Evolutionary conservation across 2,113 vertebrate species (phyloP), one percentile per base, ranked within the genome.

Genomic region (Bombycilla garrulus): DNA sequence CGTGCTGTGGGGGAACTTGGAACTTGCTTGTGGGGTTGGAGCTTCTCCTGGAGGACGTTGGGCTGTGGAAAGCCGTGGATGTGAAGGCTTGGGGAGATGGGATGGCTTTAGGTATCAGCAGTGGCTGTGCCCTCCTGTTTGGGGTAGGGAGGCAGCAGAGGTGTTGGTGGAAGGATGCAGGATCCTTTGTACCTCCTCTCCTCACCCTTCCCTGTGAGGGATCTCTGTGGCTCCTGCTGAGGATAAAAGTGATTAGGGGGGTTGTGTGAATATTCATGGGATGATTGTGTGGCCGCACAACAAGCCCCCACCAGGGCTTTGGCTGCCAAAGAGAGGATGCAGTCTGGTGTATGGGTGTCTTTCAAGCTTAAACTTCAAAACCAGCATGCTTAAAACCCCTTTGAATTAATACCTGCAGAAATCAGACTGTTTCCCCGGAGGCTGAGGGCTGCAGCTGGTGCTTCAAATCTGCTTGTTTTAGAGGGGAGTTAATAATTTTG

Each of bases 291-390:
- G 90, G 82, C 82, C 0, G 1, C 13, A 56, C 76, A 94, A 65
- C 61, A 92, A 86, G 88, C 73, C 50, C 2, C 9, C 38, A 77
- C 92, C 45, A 12, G 10, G n/a, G 57, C 92, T 88, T 96, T 95
- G 91, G 79, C 90, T 95, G 57, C 60, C 53, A 79, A 93, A 88
- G 76, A 91, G 89, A 88, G 87, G 79, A 70, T 90, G 82, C 61
- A 88, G 1, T 95, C 77, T 79, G 50, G n/a, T 70, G 20, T 62
- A 93, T 85, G 93, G 79, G 70, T 86, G 77, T 70, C 71, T 94
- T 91, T 90, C 45, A 91, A 91, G 81, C 81, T 77, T 45, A 82
- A 69, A 93, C 92, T 94, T 96, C 95, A 95, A 94, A 96, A 92
- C 92, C 85, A 86, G 67, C 31, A 19, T 36, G 3, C 33, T 94